Conservation (phyloP, 2,888 invertebrate species). For the Tipula confusa region DNA sequence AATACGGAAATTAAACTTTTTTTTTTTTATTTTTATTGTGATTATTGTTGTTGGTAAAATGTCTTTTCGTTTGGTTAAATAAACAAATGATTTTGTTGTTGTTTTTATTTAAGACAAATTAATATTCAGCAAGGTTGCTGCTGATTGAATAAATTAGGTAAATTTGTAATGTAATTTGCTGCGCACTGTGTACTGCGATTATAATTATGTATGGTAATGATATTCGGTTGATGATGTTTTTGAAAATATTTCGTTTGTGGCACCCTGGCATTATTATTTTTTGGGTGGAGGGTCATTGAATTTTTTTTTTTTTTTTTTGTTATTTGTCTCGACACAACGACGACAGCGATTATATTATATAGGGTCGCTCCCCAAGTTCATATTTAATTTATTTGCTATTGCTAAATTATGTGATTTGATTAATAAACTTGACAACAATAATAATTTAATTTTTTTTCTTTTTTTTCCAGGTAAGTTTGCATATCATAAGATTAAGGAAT, state of each 20-base stretch:
- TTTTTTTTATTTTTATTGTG: neutral
- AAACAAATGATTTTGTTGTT: neutral
- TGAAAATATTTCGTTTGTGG: neutral
- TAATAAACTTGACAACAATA: neutral
- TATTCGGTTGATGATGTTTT: neutral
- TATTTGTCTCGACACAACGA: neutral
- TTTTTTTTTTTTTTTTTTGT: neutral
- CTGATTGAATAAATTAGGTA: neutral
- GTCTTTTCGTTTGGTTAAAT: neutral
- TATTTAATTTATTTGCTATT: neutral
- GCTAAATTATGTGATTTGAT: neutral
- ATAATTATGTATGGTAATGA: slow-evolving; percentile 12
- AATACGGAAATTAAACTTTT: neutral
- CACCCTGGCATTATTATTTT: neutral
- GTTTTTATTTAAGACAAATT: neutral
- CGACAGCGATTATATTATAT: too few species aligned
- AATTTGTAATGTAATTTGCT: neutral
- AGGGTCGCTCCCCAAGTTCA: neutral
- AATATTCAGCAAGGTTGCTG: slow-evolving; percentile 1
- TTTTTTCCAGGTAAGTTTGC: neutral
- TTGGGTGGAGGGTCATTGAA: neutral
- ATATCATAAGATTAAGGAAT: neutral
- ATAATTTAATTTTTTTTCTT: neutral
- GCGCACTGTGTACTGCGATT: neutral
- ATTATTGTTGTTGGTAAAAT: neutral